Base-by-base conservation (phyloP, 64 coral and sea anemone genomes). In the Pocillopora verrucosa region DNA sequence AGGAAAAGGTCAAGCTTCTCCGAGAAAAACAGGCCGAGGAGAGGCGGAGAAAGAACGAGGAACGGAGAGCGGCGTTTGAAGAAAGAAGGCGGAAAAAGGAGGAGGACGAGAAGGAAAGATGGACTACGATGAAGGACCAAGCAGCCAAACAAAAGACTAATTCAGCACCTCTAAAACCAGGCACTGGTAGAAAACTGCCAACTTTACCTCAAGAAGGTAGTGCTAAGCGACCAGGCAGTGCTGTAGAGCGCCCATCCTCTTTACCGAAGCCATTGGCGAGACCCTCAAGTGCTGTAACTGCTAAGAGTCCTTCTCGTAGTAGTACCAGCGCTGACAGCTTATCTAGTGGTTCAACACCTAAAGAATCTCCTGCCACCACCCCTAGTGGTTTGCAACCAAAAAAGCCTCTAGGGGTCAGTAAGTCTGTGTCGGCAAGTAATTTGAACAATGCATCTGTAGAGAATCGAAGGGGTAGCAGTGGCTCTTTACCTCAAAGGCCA, bases 11-110 rank as follows among this genome's bases (percentile, higher is more conserved):
- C 58, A 92, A 93, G 30, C 77, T 86, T 7, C 56, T 90, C 56
- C 83, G 95, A 76, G 92, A 94, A 70, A 93, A 97, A 87, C 95
- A 97, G 87, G 91, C 90, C 36, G 88, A 94, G 34, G 95, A 97
- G 16, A 88, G 82, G 35, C 89, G 90, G 72, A 90, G 86, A 60
- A 97, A 97, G 59, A 97, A 97, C 11, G 95, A 97, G 63, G 95
- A 97, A 45, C 92, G 95, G 0, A 80, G 95, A 38, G 67, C 87
- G 16, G 91, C 95, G 14, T 97, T 97, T 73, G 95, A 97, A 45
- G 95, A 97, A 60, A 86, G 95, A 84, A 97, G 87, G 60, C 88
- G 76, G 30, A 87, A 97, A 36, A 93, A 83, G 59, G 76, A 93
- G 16, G 91, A 90, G 56, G 95, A 97, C 17, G 95, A 97, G 59